Conservation (phyloP, 37 sponge, comb jelly and placozoan genomes). For the Diacarnus erythraeanus region DNA sequence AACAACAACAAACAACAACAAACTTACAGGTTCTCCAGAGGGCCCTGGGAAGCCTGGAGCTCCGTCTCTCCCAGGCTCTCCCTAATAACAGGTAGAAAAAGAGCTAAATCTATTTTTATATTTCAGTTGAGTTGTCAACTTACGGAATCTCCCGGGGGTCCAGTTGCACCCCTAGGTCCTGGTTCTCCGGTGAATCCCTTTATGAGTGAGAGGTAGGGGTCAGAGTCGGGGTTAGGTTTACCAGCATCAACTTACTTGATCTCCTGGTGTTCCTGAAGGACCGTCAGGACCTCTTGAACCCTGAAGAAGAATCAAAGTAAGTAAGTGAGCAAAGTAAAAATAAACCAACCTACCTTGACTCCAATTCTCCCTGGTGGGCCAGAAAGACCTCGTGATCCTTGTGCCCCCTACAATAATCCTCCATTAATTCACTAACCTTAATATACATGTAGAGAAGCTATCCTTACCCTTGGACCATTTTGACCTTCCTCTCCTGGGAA, state of each 20-base stretch:
- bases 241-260: conserved; percentile 37
- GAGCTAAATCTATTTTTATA: background rate
- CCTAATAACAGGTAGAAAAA: conserved; percentile 17
- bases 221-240: too few relatives aligned
- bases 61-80: conserved; percentile 57
- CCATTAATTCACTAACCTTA: background rate
- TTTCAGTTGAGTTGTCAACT: background rate
- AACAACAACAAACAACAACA: too few relatives aligned
- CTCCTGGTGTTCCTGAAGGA: conserved; percentile 53
- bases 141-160: conserved; percentile 58
- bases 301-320: conserved; percentile 13
- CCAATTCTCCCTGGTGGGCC: conserved; percentile 62
- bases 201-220: too few relatives aligned
- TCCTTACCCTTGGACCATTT: conserved; percentile 31
- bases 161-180: conserved; percentile 58
- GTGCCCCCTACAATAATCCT: conserved; percentile 48
- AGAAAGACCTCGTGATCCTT: conserved; percentile 59
- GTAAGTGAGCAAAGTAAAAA: too few relatives aligned
- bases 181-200: conserved; percentile 64
- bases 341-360: background rate
- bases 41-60: conserved; percentile 64
- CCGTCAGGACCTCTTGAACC: conserved; percentile 67
- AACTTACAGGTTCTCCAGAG: conserved; percentile 68
- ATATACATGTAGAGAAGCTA: background rate
- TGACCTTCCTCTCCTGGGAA: conserved; percentile 52